phyloP scores from a whole-genome alignment of 2,888 invertebrate species.

The Iphiclides podalirius region DNA sequence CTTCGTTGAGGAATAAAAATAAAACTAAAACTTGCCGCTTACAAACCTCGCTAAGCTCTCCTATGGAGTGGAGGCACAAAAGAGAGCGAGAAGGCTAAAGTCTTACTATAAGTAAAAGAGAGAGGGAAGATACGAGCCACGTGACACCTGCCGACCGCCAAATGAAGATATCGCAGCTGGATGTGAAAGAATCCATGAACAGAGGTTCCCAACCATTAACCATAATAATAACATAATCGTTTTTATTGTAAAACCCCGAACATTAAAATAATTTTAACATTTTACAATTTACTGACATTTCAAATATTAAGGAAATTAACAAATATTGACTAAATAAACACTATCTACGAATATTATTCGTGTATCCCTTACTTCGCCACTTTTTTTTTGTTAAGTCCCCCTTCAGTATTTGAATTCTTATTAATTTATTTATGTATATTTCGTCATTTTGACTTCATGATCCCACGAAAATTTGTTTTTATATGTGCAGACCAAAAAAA shows the following conservation, averaged over 20 bases:
- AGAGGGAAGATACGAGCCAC: constrained; percentile 49
- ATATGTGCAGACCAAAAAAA: no score
- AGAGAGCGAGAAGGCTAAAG: constrained; percentile 46
- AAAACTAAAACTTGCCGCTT: constrained; percentile 36
- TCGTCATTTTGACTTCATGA: no score
- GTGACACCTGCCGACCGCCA: constrained; percentile 78
- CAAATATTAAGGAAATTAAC: constrained; percentile 3
- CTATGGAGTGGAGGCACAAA: constrained; percentile 57
- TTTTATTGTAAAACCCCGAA: no score
- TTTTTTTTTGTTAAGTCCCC: no score
- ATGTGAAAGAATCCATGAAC: constrained; percentile 55
- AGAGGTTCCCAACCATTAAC: constrained; percentile 48
- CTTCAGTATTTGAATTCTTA: not conserved
- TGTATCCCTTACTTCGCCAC: no score
- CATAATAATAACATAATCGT: no score
- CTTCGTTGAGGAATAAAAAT: constrained; percentile 54
- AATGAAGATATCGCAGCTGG: constrained; percentile 80
- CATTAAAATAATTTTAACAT: no score
- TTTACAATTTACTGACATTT: no score
- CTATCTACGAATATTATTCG: no score
- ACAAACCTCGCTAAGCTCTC: constrained; percentile 60
- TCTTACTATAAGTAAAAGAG: constrained; percentile 35
- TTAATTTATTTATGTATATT: not conserved
- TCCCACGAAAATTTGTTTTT: no score
- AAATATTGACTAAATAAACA: no score